phyloP scores from a whole-genome alignment of 1,140 invertebrate genomes.

The Bombyx mandarina region DNA sequence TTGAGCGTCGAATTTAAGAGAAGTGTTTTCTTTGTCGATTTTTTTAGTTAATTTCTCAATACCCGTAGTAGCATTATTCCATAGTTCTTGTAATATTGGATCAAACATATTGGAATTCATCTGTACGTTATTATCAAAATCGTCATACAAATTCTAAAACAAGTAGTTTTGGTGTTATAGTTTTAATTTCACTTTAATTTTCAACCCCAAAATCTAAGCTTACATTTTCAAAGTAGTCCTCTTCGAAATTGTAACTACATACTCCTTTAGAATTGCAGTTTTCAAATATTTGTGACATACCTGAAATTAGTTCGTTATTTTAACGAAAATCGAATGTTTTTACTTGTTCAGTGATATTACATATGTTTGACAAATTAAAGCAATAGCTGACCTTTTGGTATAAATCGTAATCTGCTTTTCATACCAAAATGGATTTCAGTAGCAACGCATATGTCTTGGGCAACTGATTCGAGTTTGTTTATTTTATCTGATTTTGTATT shows the following conservation, averaged over 20 bases:
- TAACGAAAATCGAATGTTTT: neutral
- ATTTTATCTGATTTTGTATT: too few relatives aligned
- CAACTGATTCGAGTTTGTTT: too few relatives aligned
- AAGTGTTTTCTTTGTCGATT: slow-evolving; percentile 29
- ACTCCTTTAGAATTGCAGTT: slow-evolving; percentile 22
- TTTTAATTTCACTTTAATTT: neutral
- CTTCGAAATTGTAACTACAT: slow-evolving; percentile 22
- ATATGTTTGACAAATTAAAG: neutral
- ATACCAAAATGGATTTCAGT: slow-evolving; percentile 28
- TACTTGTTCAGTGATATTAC: slow-evolving; percentile 1
- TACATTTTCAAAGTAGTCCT: slow-evolving; percentile 45
- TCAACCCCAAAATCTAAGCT: neutral
- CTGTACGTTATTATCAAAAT: slow-evolving; percentile 36
- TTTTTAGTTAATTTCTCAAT: slow-evolving; percentile 29
- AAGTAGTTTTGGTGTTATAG: neutral
- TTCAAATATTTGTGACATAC: slow-evolving; percentile 47
- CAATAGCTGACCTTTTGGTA: slow-evolving; percentile 44
- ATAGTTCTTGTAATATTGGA: slow-evolving; percentile 29
- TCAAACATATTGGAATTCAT: slow-evolving; percentile 37
- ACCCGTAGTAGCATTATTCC: slow-evolving; percentile 20
- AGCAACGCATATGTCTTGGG: neutral
- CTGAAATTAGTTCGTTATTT: slow-evolving; percentile 21
- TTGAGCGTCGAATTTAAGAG: slow-evolving; percentile 34
- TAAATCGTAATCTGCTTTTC: slow-evolving; percentile 31
- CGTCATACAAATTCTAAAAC: slow-evolving; percentile 41